Evolutionary conservation across 1,140 invertebrate species (phyloP), one percentile per base, ranked within the genome.

Genomic region (Pseudomyrmex flavicornis): DNA sequence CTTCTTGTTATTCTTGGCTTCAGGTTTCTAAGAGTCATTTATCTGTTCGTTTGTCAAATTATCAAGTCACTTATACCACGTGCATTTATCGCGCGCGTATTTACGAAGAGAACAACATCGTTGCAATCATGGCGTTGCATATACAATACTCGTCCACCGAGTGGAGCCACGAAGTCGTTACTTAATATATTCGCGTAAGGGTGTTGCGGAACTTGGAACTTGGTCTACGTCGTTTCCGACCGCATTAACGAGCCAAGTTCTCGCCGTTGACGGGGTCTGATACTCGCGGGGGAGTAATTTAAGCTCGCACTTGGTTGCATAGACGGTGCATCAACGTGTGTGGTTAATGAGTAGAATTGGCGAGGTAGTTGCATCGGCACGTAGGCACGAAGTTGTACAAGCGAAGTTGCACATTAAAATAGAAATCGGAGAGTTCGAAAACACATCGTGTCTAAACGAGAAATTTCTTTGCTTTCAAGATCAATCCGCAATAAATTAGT

Each of bases 171-270:
- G 44, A 70, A 52, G 66, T 35, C 52, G 76, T 80, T 80, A 80
- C 76, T 50, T 80, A 80, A 80, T 80, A 80, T 80, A 35, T 35
- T 66, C 76, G 54, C 56, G 58, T 72, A 80, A 80, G 66, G 50
- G 44, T 56, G 66, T 48, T 77, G 44, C 12, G n/a, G 77, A 73
- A 85, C 79, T 85, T 72, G 61, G 77, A 85, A 82, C 65, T 85
- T 82, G 20, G 68, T 69, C 50, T 54, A 54, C 56, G 48, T 61
- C 68, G 74, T 77, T 84, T 79, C 58, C 66, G 17, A 66, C 46
- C 72, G 20, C 54, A 83, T 79, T 86, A 86, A 86, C 85, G 85
- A 86, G 82, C 82, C 85, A 86, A 86, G 85, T 86, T 86, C 61
- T 35, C 82, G 80, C 76, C 73, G 80, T 80, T 80, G 63, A 75